phyloP scores from a whole-genome alignment of 2,797 vertebrate genomes.

The Pyrrhura leucotis region DNA sequence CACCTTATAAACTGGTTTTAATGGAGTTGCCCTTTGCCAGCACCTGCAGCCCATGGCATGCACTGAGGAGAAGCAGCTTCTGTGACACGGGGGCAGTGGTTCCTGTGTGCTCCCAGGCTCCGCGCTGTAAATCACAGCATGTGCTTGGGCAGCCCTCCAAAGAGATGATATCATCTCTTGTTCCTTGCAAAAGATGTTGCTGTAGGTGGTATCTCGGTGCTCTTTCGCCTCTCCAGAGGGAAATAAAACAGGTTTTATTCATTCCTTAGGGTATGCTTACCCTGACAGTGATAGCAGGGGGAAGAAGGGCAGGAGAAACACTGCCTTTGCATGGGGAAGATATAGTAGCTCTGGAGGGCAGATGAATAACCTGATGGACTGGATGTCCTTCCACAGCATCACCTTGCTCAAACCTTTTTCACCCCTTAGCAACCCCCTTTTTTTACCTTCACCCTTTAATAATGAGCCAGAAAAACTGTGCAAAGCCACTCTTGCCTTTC shows the following conservation, averaged over 20 bases:
- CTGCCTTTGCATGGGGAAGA: neutral
- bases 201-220: accelerated
- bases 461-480: neutral
- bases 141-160: constrained; percentile 1
- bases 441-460: neutral
- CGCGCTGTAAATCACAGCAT: neutral
- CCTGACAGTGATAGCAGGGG: neutral
- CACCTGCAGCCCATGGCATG: neutral
- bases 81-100: neutral
- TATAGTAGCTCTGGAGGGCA: neutral
- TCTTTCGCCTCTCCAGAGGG: neutral
- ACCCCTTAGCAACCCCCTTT: neutral
- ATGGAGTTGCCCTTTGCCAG: neutral
- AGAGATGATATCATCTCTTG: neutral
- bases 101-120: neutral
- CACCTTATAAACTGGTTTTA: neutral
- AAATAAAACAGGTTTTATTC: neutral
- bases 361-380: neutral
- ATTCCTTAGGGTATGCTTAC: neutral
- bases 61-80: neutral
- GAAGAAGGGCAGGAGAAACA: neutral
- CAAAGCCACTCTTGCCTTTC: neutral
- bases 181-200: neutral
- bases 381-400: neutral
- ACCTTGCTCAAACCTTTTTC: neutral